phyloP scores from a whole-genome alignment of 2,113 vertebrate species.

The Hemibagrus wyckioides region DNA sequence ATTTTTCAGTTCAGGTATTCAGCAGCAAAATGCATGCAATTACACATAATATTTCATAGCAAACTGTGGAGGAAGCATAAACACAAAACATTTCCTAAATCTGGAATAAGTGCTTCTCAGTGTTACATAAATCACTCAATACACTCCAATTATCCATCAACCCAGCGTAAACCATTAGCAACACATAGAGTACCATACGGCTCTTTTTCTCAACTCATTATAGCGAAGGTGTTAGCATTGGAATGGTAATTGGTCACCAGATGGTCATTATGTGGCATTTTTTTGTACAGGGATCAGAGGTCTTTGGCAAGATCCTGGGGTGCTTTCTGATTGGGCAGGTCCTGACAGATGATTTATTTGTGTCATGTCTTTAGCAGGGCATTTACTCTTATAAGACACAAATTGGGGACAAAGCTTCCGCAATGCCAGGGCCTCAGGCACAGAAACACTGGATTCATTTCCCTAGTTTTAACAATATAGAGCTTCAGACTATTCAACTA shows the following conservation, averaged over 20 bases:
- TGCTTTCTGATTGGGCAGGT: slow-evolving; percentile 42
- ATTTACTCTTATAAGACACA: slow-evolving; percentile 26
- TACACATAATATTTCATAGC: neutral
- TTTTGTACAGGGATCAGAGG: slow-evolving; percentile 45
- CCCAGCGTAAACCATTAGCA: slow-evolving; percentile 48
- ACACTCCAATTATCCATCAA: slow-evolving; percentile 33
- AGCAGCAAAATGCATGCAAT: neutral
- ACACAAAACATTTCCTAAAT: neutral
- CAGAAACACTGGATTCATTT: slow-evolving; percentile 35
- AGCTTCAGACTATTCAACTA: slow-evolving; percentile 21
- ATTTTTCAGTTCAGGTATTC: neutral
- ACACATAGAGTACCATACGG: slow-evolving; percentile 54
- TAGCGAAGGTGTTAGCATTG: slow-evolving; percentile 65
- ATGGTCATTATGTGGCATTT: slow-evolving; percentile 65
- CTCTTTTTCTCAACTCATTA: slow-evolving; percentile 58
- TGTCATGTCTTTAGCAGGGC: slow-evolving; percentile 41
- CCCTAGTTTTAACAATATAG: slow-evolving; percentile 37
- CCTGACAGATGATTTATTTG: slow-evolving; percentile 53
- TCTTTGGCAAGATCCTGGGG: slow-evolving; percentile 34
- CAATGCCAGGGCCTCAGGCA: slow-evolving; percentile 17
- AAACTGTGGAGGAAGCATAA: neutral
- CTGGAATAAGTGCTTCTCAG: slow-evolving; percentile 22
- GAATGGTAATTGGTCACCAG: slow-evolving; percentile 62
- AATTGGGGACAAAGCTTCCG: slow-evolving; percentile 31
- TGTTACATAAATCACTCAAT: slow-evolving; percentile 40